Evolutionary conservation across 2,888 invertebrate species (phyloP), one percentile per base, ranked within the genome.

Genomic region (Gastrophysa polygoni): DNA sequence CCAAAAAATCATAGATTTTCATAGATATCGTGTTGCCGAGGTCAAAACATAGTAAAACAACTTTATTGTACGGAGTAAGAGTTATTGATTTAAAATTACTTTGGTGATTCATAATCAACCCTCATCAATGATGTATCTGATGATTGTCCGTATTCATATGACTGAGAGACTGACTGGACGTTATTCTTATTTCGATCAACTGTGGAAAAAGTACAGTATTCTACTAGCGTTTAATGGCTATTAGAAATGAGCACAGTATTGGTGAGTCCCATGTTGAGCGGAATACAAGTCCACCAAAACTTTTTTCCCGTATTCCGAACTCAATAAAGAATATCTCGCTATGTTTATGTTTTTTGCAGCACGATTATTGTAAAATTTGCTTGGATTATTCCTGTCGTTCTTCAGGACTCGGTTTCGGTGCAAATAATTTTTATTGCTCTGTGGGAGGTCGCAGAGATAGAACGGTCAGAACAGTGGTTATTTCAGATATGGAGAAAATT

Each of bases 281-380:
- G 38, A 38, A 38, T 14, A 38, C 11, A 38, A 14, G 1, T 4
- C 4, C 38, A 1, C 38, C 38, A n/a, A 38, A 2, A 14, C n/a
- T 14, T 14, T 54, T 43, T 54, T 17, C 54, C n/a, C n/a, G n/a
- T n/a, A 54, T 54, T 44, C 16, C 43, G 14, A 43, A 43, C 43
- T 43, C 16, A 18, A 43, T 54, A 54, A 54, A 38, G n/a, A 38
- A 32, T 11, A 11, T 29, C 29, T 38, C 21, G 38, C 54, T 14
- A 54, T 43, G 44, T 58, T 58, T 58, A 51, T 51, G 58, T 51
- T 58, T 58, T 58, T 58, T 50, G 43, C 50, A 51, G 24, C 50
- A 51, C 46, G 51, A 43, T 54, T 7, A 14, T 54, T 34, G 54
- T 24, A 43, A 29, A 29, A 43, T 54, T 28, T 38, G 24, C 20